Base-by-base conservation (phyloP, 2,888 invertebrate genomes). In the Dolichopus griseipennis region DNA sequence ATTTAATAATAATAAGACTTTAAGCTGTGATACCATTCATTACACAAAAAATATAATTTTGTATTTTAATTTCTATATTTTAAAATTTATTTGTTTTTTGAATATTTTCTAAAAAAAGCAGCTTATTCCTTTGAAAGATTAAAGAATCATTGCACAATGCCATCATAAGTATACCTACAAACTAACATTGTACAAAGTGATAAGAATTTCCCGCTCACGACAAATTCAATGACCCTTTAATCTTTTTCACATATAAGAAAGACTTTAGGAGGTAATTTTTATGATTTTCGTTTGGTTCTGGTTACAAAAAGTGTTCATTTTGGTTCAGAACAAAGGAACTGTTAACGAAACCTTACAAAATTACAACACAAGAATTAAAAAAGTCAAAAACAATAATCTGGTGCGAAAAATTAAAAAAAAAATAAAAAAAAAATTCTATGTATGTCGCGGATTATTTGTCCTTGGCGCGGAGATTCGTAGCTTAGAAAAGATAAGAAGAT, bases 181-280 rank as follows among this genome's bases (percentile, higher is more conserved):
- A 27, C 27, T 27, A 27, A 27, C 27, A 4, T 27, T 27, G 5
- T 27, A 27, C 5, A 27, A 52, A 52, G 15, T 52, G 52, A 52
- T 52, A 9, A 52, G 52, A 52, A 52, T 52, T 52, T 15, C 18
- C 18, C 52, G 52, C 52, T 52, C 52, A 52, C 52, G 52, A 52
- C 52, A 52, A 52, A 52, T 52, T 52, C 52, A 52, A 52, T 52
- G 52, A 52, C 52, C 52, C 52, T 18, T 52, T 52, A 52, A 52
- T 52, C 52, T 52, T 52, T 52, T 52, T 52, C 52, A 15, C 52
- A 15, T 52, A 52, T 52, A 52, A 18, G 12, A 10, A 43, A 10
- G 52, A 52, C 52, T 52, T 9, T 15, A 7, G 18, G 52, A 52
- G 18, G 9, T 52, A 1, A 52, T 12, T 52, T 52, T 52, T 52